Evolutionary conservation across 2,113 vertebrate genomes (phyloP).

Genomic region (Halichoeres trimaculatus): DNA sequence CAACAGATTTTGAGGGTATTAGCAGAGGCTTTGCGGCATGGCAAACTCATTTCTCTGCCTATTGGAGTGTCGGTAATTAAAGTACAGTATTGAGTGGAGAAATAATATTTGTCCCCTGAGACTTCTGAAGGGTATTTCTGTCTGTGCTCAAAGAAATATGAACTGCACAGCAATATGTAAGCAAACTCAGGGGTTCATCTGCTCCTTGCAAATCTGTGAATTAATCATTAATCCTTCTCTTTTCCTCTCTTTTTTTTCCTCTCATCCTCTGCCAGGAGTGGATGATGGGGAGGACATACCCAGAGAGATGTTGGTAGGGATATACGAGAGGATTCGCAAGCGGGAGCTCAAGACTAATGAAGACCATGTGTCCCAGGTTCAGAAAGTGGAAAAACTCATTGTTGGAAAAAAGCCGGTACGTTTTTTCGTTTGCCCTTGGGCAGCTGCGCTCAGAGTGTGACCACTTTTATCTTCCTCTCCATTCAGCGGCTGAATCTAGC

Average conservation of each 20-base stretch:
- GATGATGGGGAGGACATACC: slow-evolving; percentile 98
- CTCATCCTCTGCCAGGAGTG: slow-evolving; percentile 85
- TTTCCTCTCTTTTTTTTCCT: slow-evolving; percentile 14
- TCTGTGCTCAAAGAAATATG: slow-evolving; percentile 19
- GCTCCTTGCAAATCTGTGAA: slow-evolving; percentile 28
- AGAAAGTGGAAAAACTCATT: slow-evolving; percentile 98
- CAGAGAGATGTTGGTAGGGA: slow-evolving; percentile 93
- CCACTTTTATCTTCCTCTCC: slow-evolving; percentile 34
- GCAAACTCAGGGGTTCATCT: slow-evolving; percentile 36
- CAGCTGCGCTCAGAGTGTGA: slow-evolving; percentile 5
- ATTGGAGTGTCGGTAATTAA: slow-evolving; percentile 63
- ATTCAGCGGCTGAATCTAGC: slow-evolving; percentile 32
- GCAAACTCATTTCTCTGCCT: slow-evolving; percentile 60
- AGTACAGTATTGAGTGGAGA: slow-evolving; percentile 52
- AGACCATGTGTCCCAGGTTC: slow-evolving; percentile 98
- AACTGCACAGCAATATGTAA: slow-evolving; percentile 24
- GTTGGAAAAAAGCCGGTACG: slow-evolving; percentile 97
- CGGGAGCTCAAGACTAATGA: slow-evolving; percentile 96
- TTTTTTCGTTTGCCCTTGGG: slow-evolving; percentile 34
- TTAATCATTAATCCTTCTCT: slow-evolving; percentile 39
- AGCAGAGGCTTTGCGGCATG: slow-evolving; percentile 48
- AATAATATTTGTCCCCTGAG: slow-evolving; percentile 26
- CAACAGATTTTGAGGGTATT: slow-evolving; percentile 60
- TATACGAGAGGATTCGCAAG: slow-evolving; percentile 96
- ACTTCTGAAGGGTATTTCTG: slow-evolving; percentile 43